These are phyloP conservation scores for Falco punctatus DNA, from an alignment of 2,113 vertebrate species.

Conservation along the genomic window DNA sequence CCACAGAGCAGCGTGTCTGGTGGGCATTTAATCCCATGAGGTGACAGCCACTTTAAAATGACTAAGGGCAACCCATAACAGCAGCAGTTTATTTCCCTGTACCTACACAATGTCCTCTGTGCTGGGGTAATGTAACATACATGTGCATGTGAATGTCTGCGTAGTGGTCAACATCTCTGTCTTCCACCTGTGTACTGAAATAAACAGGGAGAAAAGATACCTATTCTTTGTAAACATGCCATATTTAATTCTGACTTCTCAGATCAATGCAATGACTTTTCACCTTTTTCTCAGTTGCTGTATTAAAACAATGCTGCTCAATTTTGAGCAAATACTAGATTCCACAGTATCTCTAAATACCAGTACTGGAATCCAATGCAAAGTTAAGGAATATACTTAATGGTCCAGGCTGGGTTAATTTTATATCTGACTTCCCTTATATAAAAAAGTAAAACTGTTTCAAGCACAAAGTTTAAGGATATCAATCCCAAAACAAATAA, in stretches of 20 bases:
- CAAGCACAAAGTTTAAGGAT: not conserved
- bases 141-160: not conserved
- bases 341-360: not conserved
- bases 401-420: not conserved
- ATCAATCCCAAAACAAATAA: not conserved
- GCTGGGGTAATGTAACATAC: not conserved
- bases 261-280: not conserved
- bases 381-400: not conserved
- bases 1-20: not conserved
- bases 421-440: not conserved
- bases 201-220: not conserved
- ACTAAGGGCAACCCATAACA: not conserved
- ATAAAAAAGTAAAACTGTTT: not conserved
- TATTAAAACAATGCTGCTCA: not conserved
- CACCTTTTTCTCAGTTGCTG: not conserved
- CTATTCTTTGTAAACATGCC: fast-evolving
- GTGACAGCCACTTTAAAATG: not conserved
- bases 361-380: not conserved
- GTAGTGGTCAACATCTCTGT: not conserved
- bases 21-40: not conserved
- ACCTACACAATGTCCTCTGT: not conserved
- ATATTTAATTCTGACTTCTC: not conserved
- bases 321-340: not conserved
- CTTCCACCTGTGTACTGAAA: not conserved
- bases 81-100: not conserved